phyloP scores from a whole-genome alignment of 1,140 invertebrate genomes.

The Diorhabda sublineata region DNA sequence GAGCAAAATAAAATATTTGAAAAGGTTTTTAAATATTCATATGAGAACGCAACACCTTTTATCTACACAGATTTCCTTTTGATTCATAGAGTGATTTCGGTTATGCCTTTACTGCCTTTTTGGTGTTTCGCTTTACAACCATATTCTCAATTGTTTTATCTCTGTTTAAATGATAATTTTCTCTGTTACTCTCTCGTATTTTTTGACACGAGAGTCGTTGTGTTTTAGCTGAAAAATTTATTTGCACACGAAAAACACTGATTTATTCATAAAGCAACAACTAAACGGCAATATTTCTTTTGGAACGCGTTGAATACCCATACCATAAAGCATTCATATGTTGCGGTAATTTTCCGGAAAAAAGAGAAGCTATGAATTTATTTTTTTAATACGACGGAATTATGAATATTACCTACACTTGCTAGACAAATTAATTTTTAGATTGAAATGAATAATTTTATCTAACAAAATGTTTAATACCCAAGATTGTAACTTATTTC shows the following conservation, averaged over 20 bases:
- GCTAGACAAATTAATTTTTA: no score
- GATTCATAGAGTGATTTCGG: background rate
- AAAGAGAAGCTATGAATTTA: background rate
- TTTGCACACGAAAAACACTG: slow-evolving; percentile 2
- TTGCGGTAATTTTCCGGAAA: background rate
- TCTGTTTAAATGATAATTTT: background rate
- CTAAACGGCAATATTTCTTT: slow-evolving; percentile 3
- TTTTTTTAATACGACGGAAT: no score
- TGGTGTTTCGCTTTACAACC: background rate
- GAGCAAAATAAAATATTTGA: background rate
- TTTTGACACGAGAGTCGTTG: background rate
- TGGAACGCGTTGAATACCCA: background rate
- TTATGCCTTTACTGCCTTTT: background rate
- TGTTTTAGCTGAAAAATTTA: background rate
- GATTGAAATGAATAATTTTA: no score
- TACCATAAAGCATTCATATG: background rate
- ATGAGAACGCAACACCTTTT: background rate
- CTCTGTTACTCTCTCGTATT: background rate
- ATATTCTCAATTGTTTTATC: background rate
- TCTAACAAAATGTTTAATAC: no score
- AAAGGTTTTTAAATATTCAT: background rate
- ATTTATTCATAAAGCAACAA: background rate
- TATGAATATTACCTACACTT: no score
- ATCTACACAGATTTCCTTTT: slow-evolving; percentile 2
- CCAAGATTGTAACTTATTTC: no score